Conservation (phyloP, 92 coral and sea anemone genomes). For the Phenganax stokvisi region DNA sequence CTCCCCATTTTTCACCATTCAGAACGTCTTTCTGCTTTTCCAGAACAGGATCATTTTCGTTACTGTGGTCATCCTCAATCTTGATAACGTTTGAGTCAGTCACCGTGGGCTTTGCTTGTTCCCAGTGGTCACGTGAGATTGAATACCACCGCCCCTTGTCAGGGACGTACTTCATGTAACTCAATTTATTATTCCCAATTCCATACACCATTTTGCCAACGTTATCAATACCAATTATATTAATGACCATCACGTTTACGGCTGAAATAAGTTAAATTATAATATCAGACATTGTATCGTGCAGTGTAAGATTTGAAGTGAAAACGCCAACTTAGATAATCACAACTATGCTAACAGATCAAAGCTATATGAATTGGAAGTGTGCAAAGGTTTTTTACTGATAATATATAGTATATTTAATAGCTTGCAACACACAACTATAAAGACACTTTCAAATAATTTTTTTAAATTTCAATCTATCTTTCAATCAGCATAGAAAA, state of each 20-base stretch:
- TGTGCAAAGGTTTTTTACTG: too few relatives aligned
- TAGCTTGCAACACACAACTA: too few relatives aligned
- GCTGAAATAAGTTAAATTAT: slow-evolving; percentile 28
- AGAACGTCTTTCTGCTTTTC: background rate
- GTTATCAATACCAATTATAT: slow-evolving; percentile 47
- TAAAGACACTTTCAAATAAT: too few relatives aligned
- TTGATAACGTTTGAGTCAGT: background rate
- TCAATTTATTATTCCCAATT: slow-evolving; percentile 54
- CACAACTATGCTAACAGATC: too few relatives aligned
- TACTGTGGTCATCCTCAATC: slow-evolving; percentile 36
- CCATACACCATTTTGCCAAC: slow-evolving; percentile 59
- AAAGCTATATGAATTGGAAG: too few relatives aligned
- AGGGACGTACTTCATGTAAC: slow-evolving; percentile 62
- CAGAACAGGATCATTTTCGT: slow-evolving; percentile 17
- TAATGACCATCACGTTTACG: slow-evolving; percentile 54
- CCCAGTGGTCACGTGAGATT: slow-evolving; percentile 48
- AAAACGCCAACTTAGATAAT: too few relatives aligned
- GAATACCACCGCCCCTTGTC: slow-evolving; percentile 53
- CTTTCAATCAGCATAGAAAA: too few relatives aligned
- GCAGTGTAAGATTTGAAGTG: too few relatives aligned
- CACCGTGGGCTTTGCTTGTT: slow-evolving; percentile 28
- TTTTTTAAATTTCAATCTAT: too few relatives aligned
- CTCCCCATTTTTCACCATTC: slow-evolving; percentile 50
- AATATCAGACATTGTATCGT: too few relatives aligned
- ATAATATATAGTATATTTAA: too few relatives aligned